phyloP scores from a whole-genome alignment of 2,113 vertebrate genomes.

The Panthera uncia region DNA sequence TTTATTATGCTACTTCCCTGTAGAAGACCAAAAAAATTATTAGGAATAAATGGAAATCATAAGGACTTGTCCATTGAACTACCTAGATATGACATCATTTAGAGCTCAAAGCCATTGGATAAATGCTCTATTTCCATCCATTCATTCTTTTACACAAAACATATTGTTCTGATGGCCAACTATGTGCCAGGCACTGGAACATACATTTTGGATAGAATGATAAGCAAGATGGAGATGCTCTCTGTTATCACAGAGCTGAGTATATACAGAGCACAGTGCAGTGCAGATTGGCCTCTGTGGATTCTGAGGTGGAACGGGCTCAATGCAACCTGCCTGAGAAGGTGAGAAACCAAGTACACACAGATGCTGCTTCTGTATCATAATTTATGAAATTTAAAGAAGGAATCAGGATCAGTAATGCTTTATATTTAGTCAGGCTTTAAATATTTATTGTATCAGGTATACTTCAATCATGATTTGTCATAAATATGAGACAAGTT shows the following conservation, averaged over 20 bases:
- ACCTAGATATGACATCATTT: not conserved
- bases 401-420: not conserved
- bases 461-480: not conserved
- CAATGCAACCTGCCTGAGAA: not conserved
- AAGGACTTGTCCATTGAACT: not conserved
- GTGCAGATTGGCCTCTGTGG: not conserved
- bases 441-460: slow-evolving; percentile 17
- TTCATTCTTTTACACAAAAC: not conserved
- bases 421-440: not conserved
- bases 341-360: not conserved
- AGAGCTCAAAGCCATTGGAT: not conserved
- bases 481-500: not conserved
- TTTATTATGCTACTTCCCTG: not conserved
- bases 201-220: not conserved
- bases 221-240: not conserved
- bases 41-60: not conserved
- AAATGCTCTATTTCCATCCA: not conserved
- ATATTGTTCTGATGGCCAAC: not conserved
- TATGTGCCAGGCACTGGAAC: not conserved
- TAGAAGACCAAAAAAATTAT: not conserved
- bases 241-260: not conserved
- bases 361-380: not conserved
- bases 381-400: not conserved
- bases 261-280: not conserved
- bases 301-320: not conserved